Evolutionary conservation across 2,888 invertebrate species (phyloP).

Genomic region (Boloria selene): DNA sequence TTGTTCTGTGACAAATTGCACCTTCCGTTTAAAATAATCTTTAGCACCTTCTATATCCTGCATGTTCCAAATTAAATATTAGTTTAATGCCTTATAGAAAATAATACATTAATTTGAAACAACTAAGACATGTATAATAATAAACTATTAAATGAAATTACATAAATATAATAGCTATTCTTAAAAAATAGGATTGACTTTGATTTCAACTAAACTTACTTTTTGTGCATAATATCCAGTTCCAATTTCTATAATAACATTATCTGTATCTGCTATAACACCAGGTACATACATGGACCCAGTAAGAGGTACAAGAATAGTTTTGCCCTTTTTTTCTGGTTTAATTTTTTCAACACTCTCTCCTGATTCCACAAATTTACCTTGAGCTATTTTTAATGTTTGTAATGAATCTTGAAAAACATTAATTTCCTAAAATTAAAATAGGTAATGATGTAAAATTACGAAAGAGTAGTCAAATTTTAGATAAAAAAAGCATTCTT

Average conservation of each 20-base stretch:
- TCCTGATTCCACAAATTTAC: conserved; percentile 93
- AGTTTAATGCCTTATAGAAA: background rate
- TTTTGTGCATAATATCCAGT: conserved; percentile 98
- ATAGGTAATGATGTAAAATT: background rate
- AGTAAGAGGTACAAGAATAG: conserved; percentile 95
- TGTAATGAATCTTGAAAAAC: conserved; percentile 95
- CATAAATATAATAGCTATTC: background rate
- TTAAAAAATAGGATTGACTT: too few species aligned
- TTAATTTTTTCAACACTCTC: conserved; percentile 91
- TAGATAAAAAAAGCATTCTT: conserved; percentile 33
- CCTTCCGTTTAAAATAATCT: conserved; percentile 96
- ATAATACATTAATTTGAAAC: too few species aligned
- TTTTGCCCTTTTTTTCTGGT: conserved; percentile 89
- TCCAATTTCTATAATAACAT: conserved; percentile 96
- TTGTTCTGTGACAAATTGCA: conserved; percentile 95
- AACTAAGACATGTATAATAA: too few species aligned
- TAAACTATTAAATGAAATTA: too few species aligned
- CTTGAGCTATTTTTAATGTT: conserved; percentile 94
- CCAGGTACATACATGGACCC: conserved; percentile 99
- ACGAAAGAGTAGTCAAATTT: background rate
- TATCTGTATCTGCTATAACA: conserved; percentile 90
- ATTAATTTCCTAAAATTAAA: conserved; percentile 86
- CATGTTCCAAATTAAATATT: conserved; percentile 38
- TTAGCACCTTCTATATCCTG: conserved; percentile 90
- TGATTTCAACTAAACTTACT: conserved; percentile 71